These are phyloP conservation scores for Dinomys branickii DNA, from an alignment of 2,113 vertebrate species.

Conservation along the genomic window DNA sequence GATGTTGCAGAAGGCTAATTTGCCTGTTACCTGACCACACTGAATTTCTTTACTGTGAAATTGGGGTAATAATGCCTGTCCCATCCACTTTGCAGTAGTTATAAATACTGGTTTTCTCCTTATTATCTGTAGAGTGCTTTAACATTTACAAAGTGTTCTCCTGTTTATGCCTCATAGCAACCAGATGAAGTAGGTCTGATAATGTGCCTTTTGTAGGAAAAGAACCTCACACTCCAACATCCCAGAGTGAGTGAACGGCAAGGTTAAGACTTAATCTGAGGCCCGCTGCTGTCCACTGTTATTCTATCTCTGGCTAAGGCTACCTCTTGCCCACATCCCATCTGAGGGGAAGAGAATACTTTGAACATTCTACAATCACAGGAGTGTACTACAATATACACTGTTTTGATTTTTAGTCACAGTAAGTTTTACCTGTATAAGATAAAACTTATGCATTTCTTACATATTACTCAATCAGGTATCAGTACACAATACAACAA, in stretches of 20 bases:
- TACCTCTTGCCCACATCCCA: neutral
- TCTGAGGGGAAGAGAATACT: neutral
- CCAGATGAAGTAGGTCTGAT: neutral
- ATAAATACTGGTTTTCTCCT: neutral
- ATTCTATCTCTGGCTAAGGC: neutral
- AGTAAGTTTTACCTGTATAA: neutral
- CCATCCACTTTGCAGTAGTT: neutral
- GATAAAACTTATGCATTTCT: neutral
- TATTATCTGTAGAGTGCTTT: conserved; percentile 33
- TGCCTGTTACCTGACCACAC: neutral
- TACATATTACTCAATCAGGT: neutral
- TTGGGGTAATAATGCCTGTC: neutral
- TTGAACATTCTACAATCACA: neutral
- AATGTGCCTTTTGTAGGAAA: neutral
- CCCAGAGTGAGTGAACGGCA: neutral
- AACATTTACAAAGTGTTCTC: neutral
- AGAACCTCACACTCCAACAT: neutral
- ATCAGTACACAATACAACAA: too few species aligned
- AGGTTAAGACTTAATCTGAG: neutral
- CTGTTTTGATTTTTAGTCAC: neutral
- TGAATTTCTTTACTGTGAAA: neutral
- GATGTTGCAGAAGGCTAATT: neutral
- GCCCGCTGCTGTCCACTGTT: accelerated
- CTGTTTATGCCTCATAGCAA: conserved; percentile 22
- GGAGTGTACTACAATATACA: neutral